phyloP scores from a whole-genome alignment of 1,140 invertebrate genomes.

The Onthophagus taurus region DNA sequence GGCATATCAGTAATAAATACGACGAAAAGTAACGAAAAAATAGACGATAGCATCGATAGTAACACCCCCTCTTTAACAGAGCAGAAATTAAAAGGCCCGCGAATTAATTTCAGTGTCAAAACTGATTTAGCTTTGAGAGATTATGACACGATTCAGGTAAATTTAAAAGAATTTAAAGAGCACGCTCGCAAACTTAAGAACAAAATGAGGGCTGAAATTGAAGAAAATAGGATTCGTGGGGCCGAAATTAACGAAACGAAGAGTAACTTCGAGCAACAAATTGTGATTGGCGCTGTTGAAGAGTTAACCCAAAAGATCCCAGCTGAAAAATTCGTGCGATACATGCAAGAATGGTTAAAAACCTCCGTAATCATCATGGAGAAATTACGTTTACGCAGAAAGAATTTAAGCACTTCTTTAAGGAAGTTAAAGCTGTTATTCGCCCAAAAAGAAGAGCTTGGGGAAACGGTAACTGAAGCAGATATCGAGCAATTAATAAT shows the following conservation, averaged over 20 bases:
- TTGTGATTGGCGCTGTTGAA: slow-evolving; percentile 33
- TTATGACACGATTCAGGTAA: slow-evolving; percentile 25
- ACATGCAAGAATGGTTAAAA: slow-evolving; percentile 39
- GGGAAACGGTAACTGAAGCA: slow-evolving; percentile 36
- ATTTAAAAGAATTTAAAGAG: slow-evolving; percentile 20
- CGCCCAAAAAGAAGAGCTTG: slow-evolving; percentile 34
- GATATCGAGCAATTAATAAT: slow-evolving; percentile 42
- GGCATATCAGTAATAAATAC: too few relatives aligned
- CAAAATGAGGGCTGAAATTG: slow-evolving; percentile 32
- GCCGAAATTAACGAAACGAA: slow-evolving; percentile 26
- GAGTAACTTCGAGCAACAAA: slow-evolving; percentile 33
- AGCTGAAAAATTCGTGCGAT: slow-evolving; percentile 37
- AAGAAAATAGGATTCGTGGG: slow-evolving; percentile 31
- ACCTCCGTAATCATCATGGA: slow-evolving; percentile 31
- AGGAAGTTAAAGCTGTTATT: slow-evolving; percentile 32
- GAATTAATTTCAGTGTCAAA: slow-evolving; percentile 27
- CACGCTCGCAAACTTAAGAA: slow-evolving; percentile 22
- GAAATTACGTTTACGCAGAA: slow-evolving; percentile 36
- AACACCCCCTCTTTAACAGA: too few relatives aligned
- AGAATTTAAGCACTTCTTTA: slow-evolving; percentile 31
- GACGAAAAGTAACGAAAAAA: too few relatives aligned
- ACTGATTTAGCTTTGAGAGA: slow-evolving; percentile 28
- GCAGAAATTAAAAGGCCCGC: not conserved
- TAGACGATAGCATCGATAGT: too few relatives aligned
- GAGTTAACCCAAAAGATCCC: slow-evolving; percentile 37